These are phyloP conservation scores for Halcyon badia DNA, from an alignment of 2,797 vertebrate species.

Conservation along the genomic window DNA sequence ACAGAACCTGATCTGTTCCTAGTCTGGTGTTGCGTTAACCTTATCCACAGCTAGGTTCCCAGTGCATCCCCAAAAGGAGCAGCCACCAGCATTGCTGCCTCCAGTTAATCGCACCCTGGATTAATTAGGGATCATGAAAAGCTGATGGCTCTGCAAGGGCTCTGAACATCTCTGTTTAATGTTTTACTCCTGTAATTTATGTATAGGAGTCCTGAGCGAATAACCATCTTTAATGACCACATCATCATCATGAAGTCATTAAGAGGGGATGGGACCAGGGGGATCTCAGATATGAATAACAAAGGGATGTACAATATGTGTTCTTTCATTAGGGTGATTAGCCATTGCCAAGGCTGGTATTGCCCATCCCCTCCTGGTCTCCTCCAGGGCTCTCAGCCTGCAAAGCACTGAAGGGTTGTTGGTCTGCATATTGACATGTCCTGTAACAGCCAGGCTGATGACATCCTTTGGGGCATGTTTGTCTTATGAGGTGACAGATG, in stretches of 20 bases:
- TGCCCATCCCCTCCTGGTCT: accelerated
- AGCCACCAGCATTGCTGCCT: not conserved
- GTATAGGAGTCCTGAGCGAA: not conserved
- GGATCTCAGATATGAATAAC: not conserved
- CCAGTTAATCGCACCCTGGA: not conserved
- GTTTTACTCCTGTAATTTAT: not conserved
- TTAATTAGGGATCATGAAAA: not conserved
- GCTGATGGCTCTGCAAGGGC: not conserved
- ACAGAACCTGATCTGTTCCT: not conserved
- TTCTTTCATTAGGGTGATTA: not conserved
- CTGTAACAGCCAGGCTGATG: not conserved
- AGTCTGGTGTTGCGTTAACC: not conserved
- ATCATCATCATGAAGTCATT: not conserved
- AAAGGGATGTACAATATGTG: not conserved
- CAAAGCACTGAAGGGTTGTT: accelerated
- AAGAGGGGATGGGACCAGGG: not conserved
- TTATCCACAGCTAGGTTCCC: not conserved
- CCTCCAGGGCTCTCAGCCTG: not conserved
- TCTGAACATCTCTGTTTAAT: not conserved
- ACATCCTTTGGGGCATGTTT: not conserved
- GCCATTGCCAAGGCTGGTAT: not conserved
- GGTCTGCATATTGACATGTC: not conserved
- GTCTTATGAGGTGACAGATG: not conserved
- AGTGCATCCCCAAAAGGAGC: not conserved
- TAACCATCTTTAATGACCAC: conserved; percentile 19